These are phyloP conservation scores for Parambassis ranga DNA, from an alignment of 2,797 vertebrate genomes.

Conservation along the genomic window DNA sequence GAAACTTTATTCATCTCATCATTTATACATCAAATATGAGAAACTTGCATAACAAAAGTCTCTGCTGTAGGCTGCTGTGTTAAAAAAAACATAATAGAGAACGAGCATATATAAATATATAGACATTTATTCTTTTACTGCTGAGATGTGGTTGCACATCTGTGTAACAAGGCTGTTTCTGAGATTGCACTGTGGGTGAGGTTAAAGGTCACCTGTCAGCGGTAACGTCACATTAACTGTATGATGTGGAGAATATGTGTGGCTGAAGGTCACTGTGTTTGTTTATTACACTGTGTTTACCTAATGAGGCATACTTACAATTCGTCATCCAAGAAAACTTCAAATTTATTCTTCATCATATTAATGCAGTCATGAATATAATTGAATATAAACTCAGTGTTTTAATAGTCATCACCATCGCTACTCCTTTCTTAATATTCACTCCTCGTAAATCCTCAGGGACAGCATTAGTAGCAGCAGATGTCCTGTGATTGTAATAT, in stretches of 20 bases:
- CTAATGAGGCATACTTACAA: background rate
- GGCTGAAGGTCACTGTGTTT: constrained; percentile 13
- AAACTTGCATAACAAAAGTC: constrained; percentile 14
- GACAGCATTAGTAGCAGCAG: constrained; percentile 53
- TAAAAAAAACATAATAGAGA: background rate
- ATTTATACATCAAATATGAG: no score
- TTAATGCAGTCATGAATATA: background rate
- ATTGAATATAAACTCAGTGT: constrained; percentile 4
- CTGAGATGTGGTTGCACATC: background rate
- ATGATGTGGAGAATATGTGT: background rate
- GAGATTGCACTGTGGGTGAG: constrained; percentile 1
- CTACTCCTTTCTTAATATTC: constrained; percentile 34
- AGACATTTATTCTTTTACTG: background rate
- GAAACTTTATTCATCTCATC: no score
- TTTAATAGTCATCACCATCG: constrained; percentile 16
- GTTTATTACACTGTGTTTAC: background rate
- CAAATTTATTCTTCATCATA: background rate
- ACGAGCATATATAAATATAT: background rate
- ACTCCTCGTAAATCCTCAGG: constrained; percentile 18
- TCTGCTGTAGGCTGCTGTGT: background rate
- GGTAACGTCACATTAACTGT: background rate
- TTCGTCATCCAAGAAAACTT: background rate
- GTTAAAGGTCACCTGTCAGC: constrained; percentile 23
- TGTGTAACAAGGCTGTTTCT: background rate
- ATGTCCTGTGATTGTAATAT: constrained; percentile 55